Percentiles rank a stretch among this genome's conserved stretches.
Conservation (phyloP, 1,140 invertebrate species). For the Cardiocondyla obscurior region DNA sequence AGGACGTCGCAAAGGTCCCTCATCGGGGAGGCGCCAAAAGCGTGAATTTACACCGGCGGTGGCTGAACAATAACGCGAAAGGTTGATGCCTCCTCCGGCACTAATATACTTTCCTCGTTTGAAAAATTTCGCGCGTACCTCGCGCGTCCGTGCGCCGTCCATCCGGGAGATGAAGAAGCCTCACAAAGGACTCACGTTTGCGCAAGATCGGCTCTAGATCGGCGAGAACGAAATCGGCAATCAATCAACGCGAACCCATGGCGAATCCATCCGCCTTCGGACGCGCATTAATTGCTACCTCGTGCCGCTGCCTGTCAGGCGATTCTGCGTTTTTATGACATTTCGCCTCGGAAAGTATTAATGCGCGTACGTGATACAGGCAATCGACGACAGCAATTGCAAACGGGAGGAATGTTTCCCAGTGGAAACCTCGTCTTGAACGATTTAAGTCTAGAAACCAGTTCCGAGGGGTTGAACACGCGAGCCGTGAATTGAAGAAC, state of each 20-base stretch:
- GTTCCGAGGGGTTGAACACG: constrained; percentile 31
- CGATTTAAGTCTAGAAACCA: constrained; percentile 27
- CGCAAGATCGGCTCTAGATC: constrained; percentile 23
- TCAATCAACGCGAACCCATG: constrained; percentile 30
- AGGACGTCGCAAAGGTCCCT: neutral
- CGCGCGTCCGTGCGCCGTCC: neutral
- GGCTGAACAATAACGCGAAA: constrained; percentile 3
- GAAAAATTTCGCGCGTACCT: neutral
- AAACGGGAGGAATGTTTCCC: neutral
- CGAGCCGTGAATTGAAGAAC: neutral
- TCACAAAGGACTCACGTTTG: constrained; percentile 21
- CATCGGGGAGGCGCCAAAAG: neutral
- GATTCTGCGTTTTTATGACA: constrained; percentile 69
- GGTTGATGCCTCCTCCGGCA: neutral
- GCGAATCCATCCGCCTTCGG: constrained; percentile 37
- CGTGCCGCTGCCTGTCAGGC: constrained; percentile 45
- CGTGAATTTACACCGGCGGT: neutral
- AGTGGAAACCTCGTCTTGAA: neutral
- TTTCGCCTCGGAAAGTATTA: constrained; percentile 42
- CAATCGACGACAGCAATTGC: constrained; percentile 6
- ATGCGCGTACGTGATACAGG: neutral
- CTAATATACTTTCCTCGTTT: neutral
- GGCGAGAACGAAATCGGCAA: constrained; percentile 39
- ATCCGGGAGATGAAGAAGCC: neutral
- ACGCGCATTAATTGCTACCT: constrained; percentile 58